Base-by-base conservation (phyloP, 2,888 invertebrate genomes). In the Xanthia icteritia region DNA sequence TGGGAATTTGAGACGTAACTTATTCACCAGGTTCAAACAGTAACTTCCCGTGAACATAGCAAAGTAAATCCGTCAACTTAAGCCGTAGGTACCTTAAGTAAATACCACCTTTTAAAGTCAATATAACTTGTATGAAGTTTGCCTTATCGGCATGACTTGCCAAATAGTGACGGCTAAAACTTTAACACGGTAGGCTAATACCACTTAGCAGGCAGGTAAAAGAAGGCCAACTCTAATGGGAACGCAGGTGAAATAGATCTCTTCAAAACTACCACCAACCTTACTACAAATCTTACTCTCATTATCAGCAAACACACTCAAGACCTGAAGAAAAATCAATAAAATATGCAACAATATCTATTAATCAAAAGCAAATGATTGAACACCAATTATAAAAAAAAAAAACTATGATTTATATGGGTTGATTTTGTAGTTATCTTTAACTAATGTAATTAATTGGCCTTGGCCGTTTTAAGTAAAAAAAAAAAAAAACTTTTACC, bases 31-130 rank as follows among this genome's bases (percentile, higher is more conserved):
- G 31, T 36, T 67, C 58, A 79, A 79, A 66, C 60, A 58, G 20
- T 27, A 75, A 75, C 45, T 81, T 48, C 5, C 27, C n/a, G 56
- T 60, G 56, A 70, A 54, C 31, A 63, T 42, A 66, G 45, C 31
- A 54, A 69, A 64, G 64, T 68, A 61, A 63, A 82, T 45, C 56
- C 56, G 5, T 58, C 58, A 84, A 64, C 61, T 20, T 42, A 39
- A 54, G 27, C 72, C 48, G 48, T 60, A 67, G 66, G 66, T 67
- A 81, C 51, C n/a, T 54, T 63, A 36, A 61, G 71, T 87, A 84
- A 84, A 87, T 87, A 78, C 67, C n/a, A 68, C 71, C 63, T 79
- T 81, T 85, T 78, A 73, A 79, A 74, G 83, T 73, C 77, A 81
- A 71, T 83, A 81, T 81, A 79, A 81, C 80, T 79, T 83, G 51